These are phyloP conservation scores for Ivindomyrus marchei DNA, from an alignment of 2,113 vertebrate species.

Conservation along the genomic window DNA sequence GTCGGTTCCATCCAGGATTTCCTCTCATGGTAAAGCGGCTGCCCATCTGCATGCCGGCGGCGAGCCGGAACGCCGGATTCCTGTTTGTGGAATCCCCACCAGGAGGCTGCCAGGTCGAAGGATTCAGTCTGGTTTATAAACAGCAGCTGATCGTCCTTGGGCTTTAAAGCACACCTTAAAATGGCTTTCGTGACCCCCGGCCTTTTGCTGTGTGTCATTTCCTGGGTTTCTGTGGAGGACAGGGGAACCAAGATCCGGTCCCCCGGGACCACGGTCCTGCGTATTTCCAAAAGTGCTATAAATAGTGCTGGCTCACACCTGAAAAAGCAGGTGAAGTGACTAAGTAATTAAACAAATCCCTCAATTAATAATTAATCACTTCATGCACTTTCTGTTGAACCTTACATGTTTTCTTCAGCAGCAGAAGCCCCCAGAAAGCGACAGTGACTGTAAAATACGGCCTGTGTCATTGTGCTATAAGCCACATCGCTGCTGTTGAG, in stretches of 20 bases:
- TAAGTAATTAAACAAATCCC: not conserved
- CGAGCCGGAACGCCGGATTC: conserved; percentile 35
- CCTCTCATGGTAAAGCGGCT: conserved; percentile 38
- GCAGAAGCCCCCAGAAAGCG: not conserved
- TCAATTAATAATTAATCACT: not conserved
- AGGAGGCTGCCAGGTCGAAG: not conserved
- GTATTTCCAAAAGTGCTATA: not conserved
- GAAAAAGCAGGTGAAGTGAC: not conserved
- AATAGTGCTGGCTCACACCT: not conserved
- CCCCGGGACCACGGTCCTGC: not conserved
- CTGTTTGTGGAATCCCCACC: conserved; percentile 38
- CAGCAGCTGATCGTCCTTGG: not conserved
- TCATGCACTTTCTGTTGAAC: not conserved
- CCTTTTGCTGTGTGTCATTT: not conserved
- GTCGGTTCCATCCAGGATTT: conserved; percentile 48
- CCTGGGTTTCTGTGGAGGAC: not conserved
- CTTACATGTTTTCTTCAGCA: not conserved
- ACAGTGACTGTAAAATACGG: not conserved
- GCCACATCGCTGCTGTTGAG: not conserved
- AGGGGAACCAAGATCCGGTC: not conserved
- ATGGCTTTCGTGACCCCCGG: not conserved
- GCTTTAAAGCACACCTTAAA: not conserved
- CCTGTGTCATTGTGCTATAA: not conserved
- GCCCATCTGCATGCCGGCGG: conserved; percentile 17
- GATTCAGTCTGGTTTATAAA: not conserved